phyloP scores from a whole-genome alignment of 2,113 vertebrate species.

The Rana temporaria region DNA sequence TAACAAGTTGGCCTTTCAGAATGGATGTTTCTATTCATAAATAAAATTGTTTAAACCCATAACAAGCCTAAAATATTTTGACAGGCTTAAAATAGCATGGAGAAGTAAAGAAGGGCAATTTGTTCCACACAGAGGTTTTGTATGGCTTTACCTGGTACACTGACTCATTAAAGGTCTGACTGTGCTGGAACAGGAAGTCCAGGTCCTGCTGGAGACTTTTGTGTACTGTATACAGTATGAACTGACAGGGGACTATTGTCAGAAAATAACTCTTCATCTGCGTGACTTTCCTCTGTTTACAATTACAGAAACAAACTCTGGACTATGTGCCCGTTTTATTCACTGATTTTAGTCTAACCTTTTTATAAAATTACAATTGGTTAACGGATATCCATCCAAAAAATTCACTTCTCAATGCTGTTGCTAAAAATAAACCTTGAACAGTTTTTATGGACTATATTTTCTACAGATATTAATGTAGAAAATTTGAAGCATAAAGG shows the following conservation, averaged over 20 bases:
- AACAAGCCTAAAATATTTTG: neutral
- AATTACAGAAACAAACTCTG: neutral
- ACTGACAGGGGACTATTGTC: conserved; percentile 27
- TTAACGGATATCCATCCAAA: too few relatives aligned
- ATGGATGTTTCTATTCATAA: neutral
- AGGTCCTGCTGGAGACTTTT: conserved; percentile 12
- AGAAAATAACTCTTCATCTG: conserved; percentile 15
- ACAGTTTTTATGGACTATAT: too few relatives aligned
- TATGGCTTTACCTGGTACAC: neutral
- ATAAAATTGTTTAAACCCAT: conserved; percentile 10
- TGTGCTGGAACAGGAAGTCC: conserved; percentile 36
- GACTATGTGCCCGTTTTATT: neutral
- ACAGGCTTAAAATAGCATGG: neutral
- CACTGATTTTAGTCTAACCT: too few relatives aligned
- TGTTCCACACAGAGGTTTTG: neutral
- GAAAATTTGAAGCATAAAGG: too few relatives aligned
- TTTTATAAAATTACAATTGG: too few relatives aligned
- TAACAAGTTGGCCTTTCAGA: neutral
- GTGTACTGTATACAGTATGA: conserved; percentile 24
- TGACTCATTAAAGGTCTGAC: neutral
- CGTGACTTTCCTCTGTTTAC: neutral
- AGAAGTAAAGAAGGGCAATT: neutral
- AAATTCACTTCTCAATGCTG: too few relatives aligned
- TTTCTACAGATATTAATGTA: too few relatives aligned
- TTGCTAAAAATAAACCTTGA: too few relatives aligned